These are phyloP conservation scores for Pyrrhopygopsis socrates DNA, from an alignment of 2,888 invertebrate genomes.

Conservation along the genomic window DNA sequence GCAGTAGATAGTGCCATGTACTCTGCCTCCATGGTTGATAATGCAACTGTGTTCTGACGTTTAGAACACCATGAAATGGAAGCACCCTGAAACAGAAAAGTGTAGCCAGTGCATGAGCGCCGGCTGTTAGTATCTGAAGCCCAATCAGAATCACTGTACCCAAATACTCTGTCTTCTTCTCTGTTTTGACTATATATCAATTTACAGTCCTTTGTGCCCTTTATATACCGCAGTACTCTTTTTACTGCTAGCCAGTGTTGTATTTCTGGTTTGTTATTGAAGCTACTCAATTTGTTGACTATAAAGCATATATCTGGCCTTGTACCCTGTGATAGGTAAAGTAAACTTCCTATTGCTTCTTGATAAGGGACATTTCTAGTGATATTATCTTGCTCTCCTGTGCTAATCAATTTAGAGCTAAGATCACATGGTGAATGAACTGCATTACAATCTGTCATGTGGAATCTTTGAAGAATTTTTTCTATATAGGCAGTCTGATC, in stretches of 20 bases:
- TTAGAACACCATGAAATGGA: constrained; percentile 79
- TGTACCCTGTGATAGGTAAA: constrained; percentile 53
- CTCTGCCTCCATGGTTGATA: constrained; percentile 74
- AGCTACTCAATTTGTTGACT: constrained; percentile 74
- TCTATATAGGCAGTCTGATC: constrained; percentile 33
- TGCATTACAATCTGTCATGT: neutral
- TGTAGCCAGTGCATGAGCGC: constrained; percentile 82
- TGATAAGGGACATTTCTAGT: neutral
- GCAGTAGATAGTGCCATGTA: no score
- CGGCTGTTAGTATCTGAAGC: constrained; percentile 70
- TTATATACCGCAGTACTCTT: constrained; percentile 80
- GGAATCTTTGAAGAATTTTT: constrained; percentile 78
- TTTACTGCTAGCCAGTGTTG: constrained; percentile 82
- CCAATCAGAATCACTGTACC: constrained; percentile 85
- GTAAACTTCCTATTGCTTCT: constrained; percentile 34
- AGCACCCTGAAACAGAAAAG: constrained; percentile 81
- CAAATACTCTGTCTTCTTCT: constrained; percentile 55
- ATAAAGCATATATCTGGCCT: constrained; percentile 64
- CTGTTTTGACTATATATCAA: constrained; percentile 52
- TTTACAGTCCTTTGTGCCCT: constrained; percentile 71
- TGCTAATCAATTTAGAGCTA: neutral
- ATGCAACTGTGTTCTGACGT: constrained; percentile 63
- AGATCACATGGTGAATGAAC: neutral
- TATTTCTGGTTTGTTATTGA: constrained; percentile 64
- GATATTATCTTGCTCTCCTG: neutral